Base-by-base conservation (phyloP, 2,113 vertebrate genomes). In the Silurus glanis region DNA sequence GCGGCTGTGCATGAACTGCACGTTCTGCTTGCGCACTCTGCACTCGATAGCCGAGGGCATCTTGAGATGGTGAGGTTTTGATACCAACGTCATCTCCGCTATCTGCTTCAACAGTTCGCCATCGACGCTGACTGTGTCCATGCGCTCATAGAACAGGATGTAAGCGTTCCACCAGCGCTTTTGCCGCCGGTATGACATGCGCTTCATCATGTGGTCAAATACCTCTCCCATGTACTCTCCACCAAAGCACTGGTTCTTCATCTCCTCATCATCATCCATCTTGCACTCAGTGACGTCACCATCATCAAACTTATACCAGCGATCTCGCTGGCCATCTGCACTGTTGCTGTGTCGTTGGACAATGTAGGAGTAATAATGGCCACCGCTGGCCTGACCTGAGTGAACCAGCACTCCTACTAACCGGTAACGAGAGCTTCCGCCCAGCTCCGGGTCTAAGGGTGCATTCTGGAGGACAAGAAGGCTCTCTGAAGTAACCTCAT, bases 91-190 rank as follows among this genome's bases (percentile, higher is more conserved):
- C 45, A 99, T 93, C 92, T 98, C 97, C 16, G 96, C 96, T 94
- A 99, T 98, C 88, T 98, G 98, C 91, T 95, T 97, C 91, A 97
- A 94, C 91, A 99, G 95, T 92, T 99, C 97, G 90, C 95, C 96
- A 90, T 96, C 97, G 92, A 97, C 97, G 93, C 97, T 97, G 91
- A 97, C 93, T 45, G 97, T 96, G 94, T 99, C 98, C 96, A 99
- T 96, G 67, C 97, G 96, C 94, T 99, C 98, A 87, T 99, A 99
- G 95, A 99, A 99, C 87, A 99, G 96, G 92, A 99, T 99, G 80
- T 99, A 99, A 89, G 98, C 98, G 61, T 99, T 99, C 98, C 98
- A 99, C 98, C 98, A 99, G 87, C 98, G 96, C 92, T 99, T 99
- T 94, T 99, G 98, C 85, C 98, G 96, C 47, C 98, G 94, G 90